phyloP scores from a whole-genome alignment of 1,140 invertebrate species.

The Arctopsyche grandis region DNA sequence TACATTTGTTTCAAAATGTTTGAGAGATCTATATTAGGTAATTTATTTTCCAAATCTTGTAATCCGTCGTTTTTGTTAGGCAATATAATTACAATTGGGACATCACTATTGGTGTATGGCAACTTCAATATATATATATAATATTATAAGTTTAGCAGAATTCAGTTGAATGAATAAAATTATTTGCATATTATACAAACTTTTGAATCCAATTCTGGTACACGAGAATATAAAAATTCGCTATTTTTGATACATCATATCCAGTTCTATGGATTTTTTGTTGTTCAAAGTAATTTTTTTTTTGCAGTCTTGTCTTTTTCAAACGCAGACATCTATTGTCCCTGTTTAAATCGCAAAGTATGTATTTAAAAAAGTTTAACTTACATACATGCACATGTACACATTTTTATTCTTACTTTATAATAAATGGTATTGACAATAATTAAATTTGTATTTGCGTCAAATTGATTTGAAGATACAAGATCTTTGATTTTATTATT shows the following conservation, averaged over 20 bases:
- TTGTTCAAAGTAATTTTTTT: slow-evolving; percentile 30
- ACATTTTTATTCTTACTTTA: slow-evolving; percentile 65
- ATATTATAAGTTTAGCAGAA: no score
- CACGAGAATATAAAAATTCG: slow-evolving; percentile 42
- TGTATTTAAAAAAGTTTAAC: no score
- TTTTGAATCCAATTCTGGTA: slow-evolving; percentile 44
- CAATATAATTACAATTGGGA: slow-evolving; percentile 72
- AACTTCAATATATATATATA: slow-evolving; percentile 66
- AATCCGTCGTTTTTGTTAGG: slow-evolving; percentile 71
- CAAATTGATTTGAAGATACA: slow-evolving; percentile 65
- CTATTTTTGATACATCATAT: slow-evolving; percentile 41
- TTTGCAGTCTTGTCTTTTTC: slow-evolving; percentile 11
- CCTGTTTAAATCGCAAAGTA: slow-evolving; percentile 34
- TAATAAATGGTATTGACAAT: slow-evolving; percentile 85
- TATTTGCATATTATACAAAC: no score
- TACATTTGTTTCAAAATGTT: slow-evolving; percentile 49
- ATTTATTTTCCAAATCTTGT: slow-evolving; percentile 59
- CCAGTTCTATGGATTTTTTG: slow-evolving; percentile 38
- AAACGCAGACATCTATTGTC: slow-evolving; percentile 43
- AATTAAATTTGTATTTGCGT: slow-evolving; percentile 68
- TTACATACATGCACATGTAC: slow-evolving; percentile 50
- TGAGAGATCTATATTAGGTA: slow-evolving; percentile 56
- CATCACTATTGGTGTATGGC: slow-evolving; percentile 68
- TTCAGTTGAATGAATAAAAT: no score
- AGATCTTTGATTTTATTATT: slow-evolving; percentile 57